phyloP scores from a whole-genome alignment of 2,888 invertebrate genomes.

The Tubulanus polymorphus region DNA sequence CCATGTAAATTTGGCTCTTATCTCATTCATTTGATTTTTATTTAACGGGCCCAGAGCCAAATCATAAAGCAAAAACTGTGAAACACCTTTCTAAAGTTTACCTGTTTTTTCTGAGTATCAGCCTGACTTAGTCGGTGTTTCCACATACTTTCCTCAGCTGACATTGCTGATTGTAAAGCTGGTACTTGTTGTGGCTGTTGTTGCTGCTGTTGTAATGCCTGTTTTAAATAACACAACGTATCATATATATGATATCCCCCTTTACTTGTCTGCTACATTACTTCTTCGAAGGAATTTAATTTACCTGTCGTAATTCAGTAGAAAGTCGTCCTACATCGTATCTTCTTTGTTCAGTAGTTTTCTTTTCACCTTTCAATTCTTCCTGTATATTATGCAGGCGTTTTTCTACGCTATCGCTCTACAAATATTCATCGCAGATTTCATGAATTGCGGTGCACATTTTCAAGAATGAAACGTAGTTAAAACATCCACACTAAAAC shows the following conservation, averaged over 20 bases:
- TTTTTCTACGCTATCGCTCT: conserved; percentile 31
- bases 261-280: no score
- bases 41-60: no score
- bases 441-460: neutral
- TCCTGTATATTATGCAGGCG: conserved; percentile 38
- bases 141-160: conserved; percentile 27
- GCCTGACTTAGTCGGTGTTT: conserved; percentile 26
- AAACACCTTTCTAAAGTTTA: no score
- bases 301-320: conserved; percentile 37
- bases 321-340: conserved; percentile 39
- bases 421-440: neutral
- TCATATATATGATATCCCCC: no score
- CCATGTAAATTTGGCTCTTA: no score
- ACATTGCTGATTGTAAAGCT: conserved; percentile 5
- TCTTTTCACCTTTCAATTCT: conserved; percentile 36
- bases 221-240: no score
- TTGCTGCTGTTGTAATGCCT: conserved; percentile 33
- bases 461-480: neutral
- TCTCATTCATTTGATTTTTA: no score
- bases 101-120: conserved; percentile 35
- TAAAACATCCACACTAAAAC: conserved; percentile 9
- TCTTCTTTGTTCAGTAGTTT: conserved; percentile 24
- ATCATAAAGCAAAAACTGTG: no score
- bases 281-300: no score
- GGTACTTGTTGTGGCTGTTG: conserved; percentile 13